phyloP scores from a whole-genome alignment of 2,888 invertebrate genomes.

The Nymphalis c-album region DNA sequence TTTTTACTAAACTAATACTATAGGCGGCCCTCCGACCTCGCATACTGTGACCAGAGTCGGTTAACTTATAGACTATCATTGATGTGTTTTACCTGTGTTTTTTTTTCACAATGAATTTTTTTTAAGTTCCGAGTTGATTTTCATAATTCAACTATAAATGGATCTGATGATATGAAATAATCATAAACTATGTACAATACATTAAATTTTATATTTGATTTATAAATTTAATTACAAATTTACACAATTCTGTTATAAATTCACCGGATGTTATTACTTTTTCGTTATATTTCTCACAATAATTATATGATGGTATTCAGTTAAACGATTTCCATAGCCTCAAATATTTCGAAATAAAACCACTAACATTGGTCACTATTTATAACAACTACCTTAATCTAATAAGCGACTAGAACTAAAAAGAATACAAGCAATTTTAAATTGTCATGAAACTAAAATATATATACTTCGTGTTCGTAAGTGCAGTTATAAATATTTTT shows the following conservation, averaged over 20 bases:
- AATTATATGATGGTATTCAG: conserved; percentile 6
- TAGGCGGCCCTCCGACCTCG: conserved; percentile 76
- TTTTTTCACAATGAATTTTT: not conserved
- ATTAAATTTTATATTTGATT: conserved; percentile 8
- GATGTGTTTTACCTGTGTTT: conserved; percentile 17
- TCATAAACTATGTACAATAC: conserved; percentile 9
- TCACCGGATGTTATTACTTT: not conserved
- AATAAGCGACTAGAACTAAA: conserved; percentile 78
- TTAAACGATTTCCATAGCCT: conserved; percentile 26
- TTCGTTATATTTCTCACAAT: not conserved
- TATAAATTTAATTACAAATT: conserved; percentile 16
- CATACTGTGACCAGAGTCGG: conserved; percentile 66
- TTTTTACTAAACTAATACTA: conserved; percentile 62
- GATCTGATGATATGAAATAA: not conserved
- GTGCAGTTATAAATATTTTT: conserved; percentile 25
- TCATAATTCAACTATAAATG: not conserved
- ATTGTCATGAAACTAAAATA: conserved; percentile 67
- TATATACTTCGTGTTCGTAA: conserved; percentile 12
- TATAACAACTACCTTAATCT: conserved; percentile 54
- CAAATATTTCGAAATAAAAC: conserved; percentile 33
- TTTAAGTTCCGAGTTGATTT: conserved; percentile 7
- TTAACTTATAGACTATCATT: conserved; percentile 34
- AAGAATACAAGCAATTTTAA: conserved; percentile 65
- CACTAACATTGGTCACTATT: conserved; percentile 24
- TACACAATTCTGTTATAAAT: conserved; percentile 14